phyloP scores from a whole-genome alignment of 2,113 vertebrate species.

The Sarotherodon lohbergeri region DNA sequence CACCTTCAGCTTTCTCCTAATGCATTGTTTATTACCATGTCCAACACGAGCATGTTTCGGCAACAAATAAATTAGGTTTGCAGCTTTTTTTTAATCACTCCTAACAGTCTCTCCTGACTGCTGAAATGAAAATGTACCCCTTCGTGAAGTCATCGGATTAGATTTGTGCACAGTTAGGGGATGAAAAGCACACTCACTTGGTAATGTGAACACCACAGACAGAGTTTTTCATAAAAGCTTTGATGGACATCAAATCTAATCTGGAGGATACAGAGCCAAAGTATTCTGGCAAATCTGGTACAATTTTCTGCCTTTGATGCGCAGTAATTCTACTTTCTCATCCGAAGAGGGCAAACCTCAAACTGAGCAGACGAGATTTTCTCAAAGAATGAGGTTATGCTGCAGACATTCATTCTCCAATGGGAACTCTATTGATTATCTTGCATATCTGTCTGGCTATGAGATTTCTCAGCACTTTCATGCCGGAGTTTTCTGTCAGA shows the following conservation, averaged over 20 bases:
- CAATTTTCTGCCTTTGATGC: constrained; percentile 46
- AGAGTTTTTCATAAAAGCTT: constrained; percentile 55
- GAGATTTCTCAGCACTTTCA: constrained; percentile 24
- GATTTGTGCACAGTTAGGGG: constrained; percentile 40
- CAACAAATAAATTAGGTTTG: constrained; percentile 17
- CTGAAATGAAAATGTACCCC: constrained; percentile 48
- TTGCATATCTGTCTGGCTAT: constrained; percentile 3
- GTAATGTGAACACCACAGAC: constrained; percentile 50
- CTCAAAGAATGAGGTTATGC: constrained; percentile 36
- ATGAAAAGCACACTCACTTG: constrained; percentile 48
- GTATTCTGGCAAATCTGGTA: constrained; percentile 50
- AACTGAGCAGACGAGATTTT: constrained; percentile 30
- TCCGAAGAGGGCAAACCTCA: constrained; percentile 54
- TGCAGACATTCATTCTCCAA: constrained; percentile 27
- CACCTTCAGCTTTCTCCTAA: neutral
- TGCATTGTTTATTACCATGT: neutral
- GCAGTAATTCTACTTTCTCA: constrained; percentile 44
- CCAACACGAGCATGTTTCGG: neutral
- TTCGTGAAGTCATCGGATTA: constrained; percentile 48
- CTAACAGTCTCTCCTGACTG: constrained; percentile 34
- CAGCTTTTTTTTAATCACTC: constrained; percentile 27
- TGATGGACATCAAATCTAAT: constrained; percentile 63
- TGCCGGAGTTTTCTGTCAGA: neutral
- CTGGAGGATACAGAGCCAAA: constrained; percentile 40
- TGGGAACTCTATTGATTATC: constrained; percentile 46